Base-by-base conservation (phyloP, 2,113 vertebrate species). In the Antechinus flavipes region DNA sequence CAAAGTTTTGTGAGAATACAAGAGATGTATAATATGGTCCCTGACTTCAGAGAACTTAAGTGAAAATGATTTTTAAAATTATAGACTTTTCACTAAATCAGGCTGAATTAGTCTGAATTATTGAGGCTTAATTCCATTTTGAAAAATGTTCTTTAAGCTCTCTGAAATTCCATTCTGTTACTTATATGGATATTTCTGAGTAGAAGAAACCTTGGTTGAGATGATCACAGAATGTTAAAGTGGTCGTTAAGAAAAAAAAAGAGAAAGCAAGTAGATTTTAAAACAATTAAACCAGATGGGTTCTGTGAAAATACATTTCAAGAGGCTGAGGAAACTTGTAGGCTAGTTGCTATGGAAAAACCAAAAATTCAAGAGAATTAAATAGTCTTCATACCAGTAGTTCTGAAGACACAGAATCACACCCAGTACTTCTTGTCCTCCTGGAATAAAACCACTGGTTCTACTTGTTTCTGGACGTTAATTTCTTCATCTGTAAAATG, bases 31-130 rank as follows among this genome's bases (percentile, higher is more conserved):
- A 58, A 49, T 90, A 46, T 96, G 92, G 53, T 97, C 76, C 61
- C 96, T 96, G 46, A 93, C 91, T 91, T 96, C 94, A 91, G 19
- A 95, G 93, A 96, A 96, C 91, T 93, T 90, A 46, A 52, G 50
- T 52, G 50, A 52, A 52, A 52, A 76, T 61, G 90, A n/a, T 93
- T 58, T 90, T 91, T 93, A 95, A 92, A 93, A 91, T 94, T 84
- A 95, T 61, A 91, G 68, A 94, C 42, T 68, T 56, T 94, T 53
- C 50, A 92, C 94, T 96, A 94, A 95, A 94, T 94, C 52, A 96
- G 54, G 93, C n/a, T 96, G 76, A 14, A 95, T 96, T 96, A 97
- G 61, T 91, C 30, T 92, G 35, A 96, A 55, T 89, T 46, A 98
- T n/a, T 96, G 95, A 95, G 92, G 61, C 92, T 68, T 95, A 93